Percentiles rank a stretch among this genome's conserved stretches.
Conservation (phyloP, 2,888 invertebrate genomes). For the Heliconius aoede region DNA sequence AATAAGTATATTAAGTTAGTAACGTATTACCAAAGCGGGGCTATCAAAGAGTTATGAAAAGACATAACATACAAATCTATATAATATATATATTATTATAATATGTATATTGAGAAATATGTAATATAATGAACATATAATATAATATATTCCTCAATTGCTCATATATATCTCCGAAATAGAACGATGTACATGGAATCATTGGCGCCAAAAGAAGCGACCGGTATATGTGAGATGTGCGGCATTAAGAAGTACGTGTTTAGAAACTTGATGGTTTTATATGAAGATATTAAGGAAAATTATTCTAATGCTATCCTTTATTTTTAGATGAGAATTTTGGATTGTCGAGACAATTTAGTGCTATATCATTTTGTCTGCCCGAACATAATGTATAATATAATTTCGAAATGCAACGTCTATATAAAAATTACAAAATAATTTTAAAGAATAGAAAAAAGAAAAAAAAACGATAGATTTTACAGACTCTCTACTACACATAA, state of each 20-base stretch:
- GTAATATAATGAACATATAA: neutral
- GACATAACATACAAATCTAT: neutral
- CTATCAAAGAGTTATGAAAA: neutral
- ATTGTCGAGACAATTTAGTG: neutral
- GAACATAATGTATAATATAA: no score
- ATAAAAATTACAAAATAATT: no score
- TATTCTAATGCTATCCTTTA: slow-evolving; percentile 6
- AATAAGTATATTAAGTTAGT: neutral
- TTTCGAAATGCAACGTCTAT: no score
- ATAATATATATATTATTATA: no score
- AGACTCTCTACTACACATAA: no score
- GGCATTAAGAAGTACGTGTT: slow-evolving; percentile 10
- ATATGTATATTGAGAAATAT: no score
- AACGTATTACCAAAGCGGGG: neutral
- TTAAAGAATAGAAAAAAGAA: no score
- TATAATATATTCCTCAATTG: neutral
- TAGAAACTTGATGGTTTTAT: slow-evolving; percentile 1
- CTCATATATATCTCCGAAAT: neutral
- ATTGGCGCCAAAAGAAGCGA: slow-evolving; percentile 8
- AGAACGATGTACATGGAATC: neutral
- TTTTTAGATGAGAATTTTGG: neutral
- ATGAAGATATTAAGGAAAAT: slow-evolving; percentile 1
- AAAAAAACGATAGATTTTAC: no score
- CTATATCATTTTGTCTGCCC: neutral
- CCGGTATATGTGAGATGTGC: slow-evolving; percentile 15